Percentiles rank a stretch among this genome's conserved stretches.
These are phyloP conservation scores for Cheilosia grossa DNA, from an alignment of 2,888 invertebrate species.

Conservation along the genomic window DNA sequence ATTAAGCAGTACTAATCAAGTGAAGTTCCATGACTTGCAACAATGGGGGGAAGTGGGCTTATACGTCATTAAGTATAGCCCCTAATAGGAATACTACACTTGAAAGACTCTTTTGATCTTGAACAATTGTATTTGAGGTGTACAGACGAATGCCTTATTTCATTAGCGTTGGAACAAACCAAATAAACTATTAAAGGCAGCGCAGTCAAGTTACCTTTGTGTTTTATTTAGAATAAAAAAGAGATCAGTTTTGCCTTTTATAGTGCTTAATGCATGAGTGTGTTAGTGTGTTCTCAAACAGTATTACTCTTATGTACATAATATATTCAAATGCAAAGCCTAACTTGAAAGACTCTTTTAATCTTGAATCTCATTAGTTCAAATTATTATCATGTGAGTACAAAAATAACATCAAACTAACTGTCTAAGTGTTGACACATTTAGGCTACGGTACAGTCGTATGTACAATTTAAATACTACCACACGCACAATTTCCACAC, in stretches of 20 bases:
- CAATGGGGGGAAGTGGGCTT: background rate
- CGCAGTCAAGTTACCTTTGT: too few species aligned
- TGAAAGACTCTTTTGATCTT: constrained; percentile 4
- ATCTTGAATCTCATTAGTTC: constrained; percentile 15
- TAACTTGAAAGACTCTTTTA: too few species aligned
- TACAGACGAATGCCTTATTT: constrained; percentile 2
- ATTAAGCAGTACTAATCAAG: background rate
- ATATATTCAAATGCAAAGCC: too few species aligned
- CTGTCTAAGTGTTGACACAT: constrained; percentile 58
- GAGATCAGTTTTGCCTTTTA: too few species aligned
- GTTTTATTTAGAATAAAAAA: too few species aligned
- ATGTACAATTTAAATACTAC: background rate
- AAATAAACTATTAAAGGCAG: too few species aligned
- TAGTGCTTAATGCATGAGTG: too few species aligned
- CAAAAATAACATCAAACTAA: constrained; percentile 30
- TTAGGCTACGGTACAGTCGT: constrained; percentile 15
- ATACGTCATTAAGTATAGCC: background rate
- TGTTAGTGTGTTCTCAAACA: too few species aligned
- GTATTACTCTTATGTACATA: too few species aligned
- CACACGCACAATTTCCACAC: constrained; percentile 27
- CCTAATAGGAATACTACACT: too few species aligned
- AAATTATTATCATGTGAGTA: constrained; percentile 15
- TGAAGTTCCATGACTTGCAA: background rate
- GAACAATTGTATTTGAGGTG: background rate
- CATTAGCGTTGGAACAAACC: background rate